Percentiles rank a stretch among this genome's conserved stretches.
Evolutionary conservation across 2,113 vertebrate species (phyloP).

Genomic region (Neodontobutis hainanensis): DNA sequence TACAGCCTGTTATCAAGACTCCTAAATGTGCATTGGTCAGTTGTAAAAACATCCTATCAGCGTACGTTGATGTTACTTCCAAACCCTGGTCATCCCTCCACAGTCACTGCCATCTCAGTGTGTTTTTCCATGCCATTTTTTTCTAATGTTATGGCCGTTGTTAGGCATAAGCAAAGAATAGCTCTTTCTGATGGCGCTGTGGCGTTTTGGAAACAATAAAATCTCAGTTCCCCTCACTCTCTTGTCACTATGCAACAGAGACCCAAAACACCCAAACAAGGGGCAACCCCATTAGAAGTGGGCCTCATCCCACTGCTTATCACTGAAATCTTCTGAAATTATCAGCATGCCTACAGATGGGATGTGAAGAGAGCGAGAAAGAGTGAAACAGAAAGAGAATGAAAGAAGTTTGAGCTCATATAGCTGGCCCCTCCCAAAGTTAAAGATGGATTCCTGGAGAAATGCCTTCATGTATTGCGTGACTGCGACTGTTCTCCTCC

Average conservation of each 20-base stretch:
- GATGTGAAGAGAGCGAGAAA: constrained; percentile 38
- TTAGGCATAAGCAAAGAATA: constrained; percentile 54
- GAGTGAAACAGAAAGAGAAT: constrained; percentile 48
- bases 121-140: constrained; percentile 55
- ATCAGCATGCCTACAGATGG: constrained; percentile 49
- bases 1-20: too few relatives aligned
- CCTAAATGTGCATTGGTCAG: not conserved
- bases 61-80: not conserved
- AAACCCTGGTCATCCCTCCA: constrained; percentile 13
- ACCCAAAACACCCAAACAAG: constrained; percentile 73
- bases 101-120: constrained; percentile 17
- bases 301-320: constrained; percentile 63
- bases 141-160: constrained; percentile 46
- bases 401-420: constrained; percentile 40
- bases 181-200: constrained; percentile 47
- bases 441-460: constrained; percentile 74
- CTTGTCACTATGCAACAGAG: constrained; percentile 74
- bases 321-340: constrained; percentile 63
- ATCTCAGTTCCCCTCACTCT: constrained; percentile 40
- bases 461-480: constrained; percentile 76
- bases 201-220: constrained; percentile 72
- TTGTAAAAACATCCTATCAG: not conserved
- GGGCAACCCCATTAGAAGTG: constrained; percentile 53
- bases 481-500: constrained; percentile 73
- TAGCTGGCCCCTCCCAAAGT: constrained; percentile 53